phyloP scores from a whole-genome alignment of 2,797 vertebrate genomes.

The Pyrocephalus nanus region DNA sequence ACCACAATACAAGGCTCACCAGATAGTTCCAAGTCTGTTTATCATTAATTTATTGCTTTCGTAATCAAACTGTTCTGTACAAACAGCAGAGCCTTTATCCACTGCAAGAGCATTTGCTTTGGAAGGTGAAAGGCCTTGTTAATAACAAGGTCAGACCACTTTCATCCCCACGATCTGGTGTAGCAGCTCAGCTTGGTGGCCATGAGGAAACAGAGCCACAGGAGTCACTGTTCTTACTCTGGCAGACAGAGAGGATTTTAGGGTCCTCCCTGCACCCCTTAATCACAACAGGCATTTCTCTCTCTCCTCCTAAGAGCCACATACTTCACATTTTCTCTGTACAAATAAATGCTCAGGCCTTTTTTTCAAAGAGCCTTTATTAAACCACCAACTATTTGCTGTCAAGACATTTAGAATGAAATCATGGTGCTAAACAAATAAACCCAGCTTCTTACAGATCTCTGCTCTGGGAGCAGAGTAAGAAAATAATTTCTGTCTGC shows the following conservation, averaged over 20 bases:
- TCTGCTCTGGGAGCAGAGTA: slow-evolving; percentile 82
- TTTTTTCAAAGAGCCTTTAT: slow-evolving; percentile 80
- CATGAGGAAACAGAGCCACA: not conserved
- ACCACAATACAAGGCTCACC: not conserved
- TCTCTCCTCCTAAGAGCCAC: slow-evolving; percentile 53
- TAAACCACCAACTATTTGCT: slow-evolving; percentile 82
- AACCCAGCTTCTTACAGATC: slow-evolving; percentile 81
- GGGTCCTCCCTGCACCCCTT: not conserved
- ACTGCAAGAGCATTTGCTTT: not conserved
- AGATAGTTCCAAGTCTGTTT: not conserved
- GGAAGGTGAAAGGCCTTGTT: not conserved
- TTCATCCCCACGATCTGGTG: not conserved
- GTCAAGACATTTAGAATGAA: slow-evolving; percentile 84
- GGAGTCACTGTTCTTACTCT: not conserved
- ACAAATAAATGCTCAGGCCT: slow-evolving; percentile 65
- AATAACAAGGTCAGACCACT: slow-evolving; percentile 17
- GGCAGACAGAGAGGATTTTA: not conserved
- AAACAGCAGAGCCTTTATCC: not conserved
- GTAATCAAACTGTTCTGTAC: not conserved
- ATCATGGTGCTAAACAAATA: slow-evolving; percentile 86
- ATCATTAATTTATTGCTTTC: not conserved
- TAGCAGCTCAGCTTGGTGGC: not conserved
- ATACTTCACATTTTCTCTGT: slow-evolving; percentile 69
- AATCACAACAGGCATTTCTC: slow-evolving; percentile 57
- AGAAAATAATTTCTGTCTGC: slow-evolving; percentile 86